Conservation (phyloP, 1,140 invertebrate species). For the Chrysoperla carnea region DNA sequence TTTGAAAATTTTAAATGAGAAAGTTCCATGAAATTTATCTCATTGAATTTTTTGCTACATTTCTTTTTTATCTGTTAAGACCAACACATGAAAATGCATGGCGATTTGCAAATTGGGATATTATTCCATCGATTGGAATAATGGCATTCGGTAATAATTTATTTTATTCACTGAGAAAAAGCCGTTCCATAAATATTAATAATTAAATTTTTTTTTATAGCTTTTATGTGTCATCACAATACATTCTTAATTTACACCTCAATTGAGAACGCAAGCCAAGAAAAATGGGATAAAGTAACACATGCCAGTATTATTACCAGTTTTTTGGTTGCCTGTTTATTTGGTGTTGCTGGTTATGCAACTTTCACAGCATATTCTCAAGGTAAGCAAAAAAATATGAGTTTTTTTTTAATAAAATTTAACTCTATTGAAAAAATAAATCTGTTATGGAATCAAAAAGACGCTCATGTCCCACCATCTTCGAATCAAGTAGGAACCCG, state of each 20-base stretch:
- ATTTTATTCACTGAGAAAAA: no score
- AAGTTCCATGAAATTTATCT: no score
- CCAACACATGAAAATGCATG: constrained; percentile 49
- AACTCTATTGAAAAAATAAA: neutral
- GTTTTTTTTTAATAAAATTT: neutral
- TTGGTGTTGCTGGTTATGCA: constrained; percentile 64
- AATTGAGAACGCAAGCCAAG: constrained; percentile 56
- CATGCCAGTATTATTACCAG: constrained; percentile 62
- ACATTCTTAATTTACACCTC: constrained; percentile 75
- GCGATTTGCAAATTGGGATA: constrained; percentile 53
- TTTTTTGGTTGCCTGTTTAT: constrained; percentile 47
- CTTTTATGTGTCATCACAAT: constrained; percentile 86
- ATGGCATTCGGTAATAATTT: constrained; percentile 58
- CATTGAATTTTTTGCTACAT: neutral
- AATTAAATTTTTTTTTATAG: constrained; percentile 24
- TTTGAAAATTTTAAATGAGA: no score
- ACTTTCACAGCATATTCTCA: constrained; percentile 71
- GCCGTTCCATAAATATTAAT: no score
- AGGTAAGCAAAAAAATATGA: constrained; percentile 28
- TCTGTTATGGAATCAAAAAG: no score
- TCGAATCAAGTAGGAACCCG: no score
- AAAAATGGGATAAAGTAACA: constrained; percentile 66
- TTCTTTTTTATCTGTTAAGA: constrained; percentile 24
- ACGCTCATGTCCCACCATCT: no score
- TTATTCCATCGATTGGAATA: constrained; percentile 68